phyloP scores from a whole-genome alignment of 2,888 invertebrate species.

The Erebia palarica region DNA sequence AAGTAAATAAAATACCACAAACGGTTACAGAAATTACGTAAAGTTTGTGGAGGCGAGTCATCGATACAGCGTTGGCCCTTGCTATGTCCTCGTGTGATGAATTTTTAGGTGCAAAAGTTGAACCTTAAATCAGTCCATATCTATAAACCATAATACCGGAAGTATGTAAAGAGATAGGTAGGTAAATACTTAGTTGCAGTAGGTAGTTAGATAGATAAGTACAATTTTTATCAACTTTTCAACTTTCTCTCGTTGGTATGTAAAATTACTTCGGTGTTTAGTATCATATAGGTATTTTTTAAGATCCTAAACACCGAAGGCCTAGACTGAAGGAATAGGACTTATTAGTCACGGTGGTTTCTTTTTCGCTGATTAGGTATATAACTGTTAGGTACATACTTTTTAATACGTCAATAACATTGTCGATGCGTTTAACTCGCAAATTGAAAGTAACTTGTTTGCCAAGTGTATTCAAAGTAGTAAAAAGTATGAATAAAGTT shows the following conservation, averaged over 20 bases:
- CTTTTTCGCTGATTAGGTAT: not conserved
- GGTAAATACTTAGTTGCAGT: too few relatives aligned
- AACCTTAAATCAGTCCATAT: constrained; percentile 46
- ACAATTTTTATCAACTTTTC: too few relatives aligned
- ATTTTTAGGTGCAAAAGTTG: constrained; percentile 54
- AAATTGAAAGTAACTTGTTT: constrained; percentile 64
- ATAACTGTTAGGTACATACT: constrained; percentile 46
- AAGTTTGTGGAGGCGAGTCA: constrained; percentile 55
- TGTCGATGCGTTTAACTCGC: constrained; percentile 56
- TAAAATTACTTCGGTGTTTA: too few relatives aligned
- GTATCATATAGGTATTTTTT: too few relatives aligned
- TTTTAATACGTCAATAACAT: constrained; percentile 55
- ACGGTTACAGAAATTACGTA: constrained; percentile 51
- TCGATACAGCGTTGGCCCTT: constrained; percentile 52
- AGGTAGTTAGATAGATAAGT: too few relatives aligned
- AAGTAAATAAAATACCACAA: constrained; percentile 54
- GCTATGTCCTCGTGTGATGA: constrained; percentile 53
- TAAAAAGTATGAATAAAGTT: constrained; percentile 65
- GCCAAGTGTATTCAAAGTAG: constrained; percentile 60
- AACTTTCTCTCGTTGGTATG: too few relatives aligned
- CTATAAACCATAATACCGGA: too few relatives aligned
- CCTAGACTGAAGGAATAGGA: too few relatives aligned
- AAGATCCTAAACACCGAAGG: too few relatives aligned
- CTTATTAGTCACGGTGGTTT: too few relatives aligned
- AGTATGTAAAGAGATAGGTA: too few relatives aligned